Evolutionary conservation across 2,797 vertebrate genomes (phyloP).

Genomic region (Neosilurus hyrtlii): DNA sequence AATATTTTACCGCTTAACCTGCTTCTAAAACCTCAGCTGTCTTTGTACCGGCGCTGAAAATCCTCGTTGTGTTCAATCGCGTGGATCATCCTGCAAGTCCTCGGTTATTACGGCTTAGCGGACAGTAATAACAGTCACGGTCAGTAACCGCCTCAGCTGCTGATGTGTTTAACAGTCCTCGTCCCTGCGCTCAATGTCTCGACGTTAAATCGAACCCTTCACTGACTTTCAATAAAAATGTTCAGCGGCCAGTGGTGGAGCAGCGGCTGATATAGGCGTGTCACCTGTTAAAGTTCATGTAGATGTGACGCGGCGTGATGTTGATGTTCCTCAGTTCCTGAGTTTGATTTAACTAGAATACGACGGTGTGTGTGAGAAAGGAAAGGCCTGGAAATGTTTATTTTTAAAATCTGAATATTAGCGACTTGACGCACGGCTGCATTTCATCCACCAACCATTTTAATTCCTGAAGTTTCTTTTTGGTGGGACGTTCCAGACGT

Average conservation of each 20-base stretch:
- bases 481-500: background rate
- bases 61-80: background rate
- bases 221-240: background rate
- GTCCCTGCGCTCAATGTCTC: background rate
- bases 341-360: background rate
- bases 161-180: background rate
- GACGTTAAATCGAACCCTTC: background rate
- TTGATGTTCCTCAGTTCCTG: background rate
- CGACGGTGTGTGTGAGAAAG: background rate
- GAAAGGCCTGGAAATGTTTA: too few species aligned
- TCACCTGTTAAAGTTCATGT: background rate
- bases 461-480: background rate
- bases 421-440: background rate
- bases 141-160: background rate
- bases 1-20: background rate
- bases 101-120: too few species aligned
- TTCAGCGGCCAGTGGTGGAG: background rate
- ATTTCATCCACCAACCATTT: background rate
- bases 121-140: background rate
- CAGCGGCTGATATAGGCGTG: background rate
- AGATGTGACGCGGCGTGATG: background rate
- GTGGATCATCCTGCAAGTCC: background rate
- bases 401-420: too few species aligned
- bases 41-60: background rate
- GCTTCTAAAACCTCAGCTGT: background rate